Evolutionary conservation across 2,888 invertebrate genomes (phyloP), one percentile per base, ranked within the genome.

Genomic region (Troides helena): DNA sequence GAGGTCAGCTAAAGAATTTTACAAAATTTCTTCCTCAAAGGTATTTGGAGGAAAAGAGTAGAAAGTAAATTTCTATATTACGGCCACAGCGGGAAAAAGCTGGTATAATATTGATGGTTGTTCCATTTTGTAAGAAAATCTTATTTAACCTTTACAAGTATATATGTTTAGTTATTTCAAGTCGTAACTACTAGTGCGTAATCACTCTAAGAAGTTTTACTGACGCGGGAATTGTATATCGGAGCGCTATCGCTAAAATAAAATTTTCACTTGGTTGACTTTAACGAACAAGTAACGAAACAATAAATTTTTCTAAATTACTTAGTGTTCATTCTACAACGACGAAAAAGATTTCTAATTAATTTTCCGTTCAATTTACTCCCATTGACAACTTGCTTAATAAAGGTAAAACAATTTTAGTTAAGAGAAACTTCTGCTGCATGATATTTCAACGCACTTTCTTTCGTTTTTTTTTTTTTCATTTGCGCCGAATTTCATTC

Each of bases 401-500:
- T 53, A n/a, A n/a, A 53, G 18, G 50, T 46, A 46, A 53, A n/a
- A 53, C 18, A n/a, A 18, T 4, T 53, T 53, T 53, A n/a, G 6
- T n/a, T 5, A n/a, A 53, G n/a, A 53, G 6, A 53, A 53, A 53
- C 14, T 50, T 5, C 23, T 58, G 57, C 23, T 23, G 23, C 23
- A 58, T 23, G 12, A 23, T 10, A 23, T 58, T 58, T n/a, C 12
- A 12, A 23, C 57, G 25, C 0, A 10, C 12, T 58, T 68, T 60
- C 68, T 23, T 56, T n/a, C 59, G 6, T n/a, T 23, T 53, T 53
- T 64, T 25, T 64, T 25, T 25, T 64, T 53, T 59, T 60, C 59
- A 68, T 64, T 68, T 59, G 25, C 59, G 43, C 59, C 59, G 53
- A 39, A 60, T 60, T 63, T 60, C 39, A 68, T 64, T 68, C 39